Evolutionary conservation across 92 coral and sea anemone species (phyloP).

Genomic region (Palythoa heliodiscus): DNA sequence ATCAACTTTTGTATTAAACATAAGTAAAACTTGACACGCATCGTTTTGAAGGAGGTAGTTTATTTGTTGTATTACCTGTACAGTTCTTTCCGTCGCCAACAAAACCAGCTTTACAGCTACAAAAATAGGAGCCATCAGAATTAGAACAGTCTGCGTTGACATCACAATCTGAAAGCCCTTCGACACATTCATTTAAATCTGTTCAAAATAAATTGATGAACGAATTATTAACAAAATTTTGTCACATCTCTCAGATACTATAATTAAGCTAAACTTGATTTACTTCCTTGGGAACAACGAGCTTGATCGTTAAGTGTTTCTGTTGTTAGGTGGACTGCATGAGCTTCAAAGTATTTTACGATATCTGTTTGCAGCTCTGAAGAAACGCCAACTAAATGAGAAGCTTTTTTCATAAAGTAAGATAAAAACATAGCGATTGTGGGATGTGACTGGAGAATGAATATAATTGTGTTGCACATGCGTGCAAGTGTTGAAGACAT

Average conservation of each 20-base stretch:
- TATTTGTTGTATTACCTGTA: constrained; percentile 21
- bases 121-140: constrained; percentile 15
- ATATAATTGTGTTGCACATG: too few relatives aligned
- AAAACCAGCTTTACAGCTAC: constrained; percentile 15
- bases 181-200: constrained; percentile 62
- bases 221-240: neutral
- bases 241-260: neutral
- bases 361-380: too few relatives aligned
- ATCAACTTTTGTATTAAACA: neutral
- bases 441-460: too few relatives aligned
- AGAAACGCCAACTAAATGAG: too few relatives aligned
- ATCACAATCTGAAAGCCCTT: constrained; percentile 25
- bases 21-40: too few relatives aligned
- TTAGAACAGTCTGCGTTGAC: constrained; percentile 15
- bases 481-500: too few relatives aligned
- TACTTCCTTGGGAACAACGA: too few relatives aligned
- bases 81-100: constrained; percentile 31
- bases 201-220: neutral
- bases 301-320: too few relatives aligned
- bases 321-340: too few relatives aligned
- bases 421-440: too few relatives aligned
- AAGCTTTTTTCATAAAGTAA: too few relatives aligned
- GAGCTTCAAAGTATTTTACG: too few relatives aligned
- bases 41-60: neutral
- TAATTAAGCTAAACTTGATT: neutral